phyloP scores from a whole-genome alignment of 2,888 invertebrate species.

The Zele albiditarsus region DNA sequence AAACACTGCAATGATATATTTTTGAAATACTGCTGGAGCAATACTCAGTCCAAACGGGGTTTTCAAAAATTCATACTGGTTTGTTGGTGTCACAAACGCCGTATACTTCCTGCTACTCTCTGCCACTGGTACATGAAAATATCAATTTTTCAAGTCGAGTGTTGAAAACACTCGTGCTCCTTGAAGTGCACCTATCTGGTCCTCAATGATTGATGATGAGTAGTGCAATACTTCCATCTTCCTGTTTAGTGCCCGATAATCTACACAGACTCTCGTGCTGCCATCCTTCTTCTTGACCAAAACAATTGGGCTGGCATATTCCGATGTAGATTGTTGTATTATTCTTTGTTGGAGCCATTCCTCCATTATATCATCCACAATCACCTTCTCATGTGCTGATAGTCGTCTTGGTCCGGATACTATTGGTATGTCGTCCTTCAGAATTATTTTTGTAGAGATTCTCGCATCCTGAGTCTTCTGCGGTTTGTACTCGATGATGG shows the following conservation, averaged over 20 bases:
- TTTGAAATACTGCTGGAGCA: slow-evolving; percentile 37
- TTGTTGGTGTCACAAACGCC: slow-evolving; percentile 50
- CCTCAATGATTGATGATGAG: slow-evolving; percentile 54
- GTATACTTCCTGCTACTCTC: slow-evolving; percentile 52
- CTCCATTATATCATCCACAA: slow-evolving; percentile 58
- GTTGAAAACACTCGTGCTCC: slow-evolving; percentile 27
- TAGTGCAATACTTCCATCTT: slow-evolving; percentile 56
- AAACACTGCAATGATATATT: slow-evolving; percentile 53
- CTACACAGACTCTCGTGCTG: slow-evolving; percentile 61
- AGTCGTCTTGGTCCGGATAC: slow-evolving; percentile 55
- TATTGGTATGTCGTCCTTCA: slow-evolving; percentile 59
- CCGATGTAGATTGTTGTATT: slow-evolving; percentile 59
- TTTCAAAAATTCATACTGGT: slow-evolving; percentile 51
- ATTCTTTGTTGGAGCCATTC: slow-evolving; percentile 62
- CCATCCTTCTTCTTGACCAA: slow-evolving; percentile 59
- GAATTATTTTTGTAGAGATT: slow-evolving; percentile 57
- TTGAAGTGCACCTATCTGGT: slow-evolving; percentile 53
- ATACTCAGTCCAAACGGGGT: slow-evolving; percentile 41
- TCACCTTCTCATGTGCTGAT: slow-evolving; percentile 50
- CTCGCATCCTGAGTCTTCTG: slow-evolving; percentile 49
- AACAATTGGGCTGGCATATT: slow-evolving; percentile 62
- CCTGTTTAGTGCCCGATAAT: slow-evolving; percentile 66
- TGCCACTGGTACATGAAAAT: slow-evolving; percentile 54
- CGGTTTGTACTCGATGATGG: slow-evolving; percentile 53
- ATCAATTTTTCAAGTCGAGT: slow-evolving; percentile 53